Evolutionary conservation across 1,140 invertebrate genomes (phyloP).

Genomic region (Drepana arcuata): DNA sequence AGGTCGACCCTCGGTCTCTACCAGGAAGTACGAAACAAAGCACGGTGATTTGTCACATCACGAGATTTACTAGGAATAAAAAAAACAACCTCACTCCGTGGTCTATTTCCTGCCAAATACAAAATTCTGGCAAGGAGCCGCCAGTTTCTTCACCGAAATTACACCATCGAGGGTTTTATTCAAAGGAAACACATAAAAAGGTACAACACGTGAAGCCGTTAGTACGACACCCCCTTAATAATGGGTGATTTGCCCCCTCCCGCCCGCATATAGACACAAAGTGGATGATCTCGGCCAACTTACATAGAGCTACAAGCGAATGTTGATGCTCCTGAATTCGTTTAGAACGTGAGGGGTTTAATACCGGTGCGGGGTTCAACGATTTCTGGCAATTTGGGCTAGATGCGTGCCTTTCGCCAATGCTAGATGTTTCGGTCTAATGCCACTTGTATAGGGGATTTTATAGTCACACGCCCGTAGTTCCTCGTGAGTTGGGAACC

Average conservation of each 20-base stretch:
- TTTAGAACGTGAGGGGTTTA: constrained; percentile 20
- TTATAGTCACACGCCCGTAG: constrained; percentile 55
- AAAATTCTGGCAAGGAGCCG: too few species aligned
- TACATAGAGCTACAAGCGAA: constrained; percentile 25
- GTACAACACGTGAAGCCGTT: constrained; percentile 52
- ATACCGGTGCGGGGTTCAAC: too few species aligned
- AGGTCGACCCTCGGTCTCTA: too few species aligned
- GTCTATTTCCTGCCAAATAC: too few species aligned
- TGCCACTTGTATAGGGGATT: constrained; percentile 60
- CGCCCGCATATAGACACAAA: constrained; percentile 26
- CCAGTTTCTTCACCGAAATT: constrained; percentile 57
- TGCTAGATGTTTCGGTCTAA: constrained; percentile 44
- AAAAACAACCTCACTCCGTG: too few species aligned
- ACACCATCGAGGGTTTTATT: constrained; percentile 40
- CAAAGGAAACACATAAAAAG: constrained; percentile 59
- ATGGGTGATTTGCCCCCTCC: constrained; percentile 51
- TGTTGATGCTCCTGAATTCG: not conserved
- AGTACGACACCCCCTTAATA: constrained; percentile 61
- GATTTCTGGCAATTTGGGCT: constrained; percentile 17
- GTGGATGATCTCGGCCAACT: constrained; percentile 21
- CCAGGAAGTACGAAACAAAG: too few species aligned
- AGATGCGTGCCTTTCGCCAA: constrained; percentile 51
- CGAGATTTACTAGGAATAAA: too few species aligned
- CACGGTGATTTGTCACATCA: too few species aligned
- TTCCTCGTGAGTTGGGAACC: constrained; percentile 47